These are phyloP conservation scores for Pachyuromys duprasi DNA, from an alignment of 2,797 vertebrate genomes.

Conservation along the genomic window DNA sequence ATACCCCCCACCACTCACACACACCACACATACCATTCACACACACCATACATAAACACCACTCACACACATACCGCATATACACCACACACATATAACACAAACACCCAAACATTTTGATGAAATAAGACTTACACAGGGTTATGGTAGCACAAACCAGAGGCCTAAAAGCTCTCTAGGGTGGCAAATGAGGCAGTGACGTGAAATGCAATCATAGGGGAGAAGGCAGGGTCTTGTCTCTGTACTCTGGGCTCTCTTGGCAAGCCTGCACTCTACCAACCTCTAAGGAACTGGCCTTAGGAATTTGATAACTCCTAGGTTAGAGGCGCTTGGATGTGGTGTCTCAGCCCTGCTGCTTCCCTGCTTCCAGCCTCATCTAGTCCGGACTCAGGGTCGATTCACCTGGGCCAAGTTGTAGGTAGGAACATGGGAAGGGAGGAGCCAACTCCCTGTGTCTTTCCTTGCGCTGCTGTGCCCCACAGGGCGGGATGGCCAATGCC, in stretches of 20 bases:
- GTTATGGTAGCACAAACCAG: background rate
- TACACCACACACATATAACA: background rate
- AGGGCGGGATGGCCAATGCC: conserved; percentile 66
- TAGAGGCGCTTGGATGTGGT: background rate
- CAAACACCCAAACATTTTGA: background rate
- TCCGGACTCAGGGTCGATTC: background rate
- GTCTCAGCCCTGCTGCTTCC: background rate
- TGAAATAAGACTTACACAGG: background rate
- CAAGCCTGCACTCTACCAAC: background rate
- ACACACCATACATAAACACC: background rate
- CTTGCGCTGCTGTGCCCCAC: background rate
- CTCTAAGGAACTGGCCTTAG: background rate
- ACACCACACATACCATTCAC: background rate
- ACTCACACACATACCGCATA: background rate
- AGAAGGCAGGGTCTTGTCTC: background rate
- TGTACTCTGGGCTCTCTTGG: background rate
- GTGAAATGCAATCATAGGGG: background rate
- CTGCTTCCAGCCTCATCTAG: background rate
- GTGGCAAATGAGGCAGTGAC: background rate
- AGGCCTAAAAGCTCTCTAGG: background rate
- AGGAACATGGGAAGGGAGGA: background rate
- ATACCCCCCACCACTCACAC: background rate
- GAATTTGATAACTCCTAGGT: background rate
- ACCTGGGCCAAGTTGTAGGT: background rate
- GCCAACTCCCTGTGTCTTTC: accelerated